Evolutionary conservation across 2,888 invertebrate genomes (phyloP).

Genomic region (Alloscopus bannaensis): DNA sequence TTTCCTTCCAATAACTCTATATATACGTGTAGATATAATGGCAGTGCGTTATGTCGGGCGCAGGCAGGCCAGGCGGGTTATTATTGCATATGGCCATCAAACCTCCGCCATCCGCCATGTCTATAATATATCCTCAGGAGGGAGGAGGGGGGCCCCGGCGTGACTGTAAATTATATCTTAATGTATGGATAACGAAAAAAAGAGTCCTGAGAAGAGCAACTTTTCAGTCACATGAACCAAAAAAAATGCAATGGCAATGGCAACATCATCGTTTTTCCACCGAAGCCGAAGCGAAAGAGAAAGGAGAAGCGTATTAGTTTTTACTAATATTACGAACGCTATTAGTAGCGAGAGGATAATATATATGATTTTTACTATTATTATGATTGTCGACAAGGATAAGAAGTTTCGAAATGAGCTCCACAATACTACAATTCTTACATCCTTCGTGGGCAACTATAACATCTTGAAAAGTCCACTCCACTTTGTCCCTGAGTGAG

Average conservation of each 20-base stretch:
- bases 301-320: slow-evolving; percentile 40
- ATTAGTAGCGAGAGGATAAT: neutral
- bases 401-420: slow-evolving; percentile 39
- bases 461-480: slow-evolving; percentile 15
- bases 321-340: slow-evolving; percentile 47
- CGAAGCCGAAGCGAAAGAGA: slow-evolving; percentile 15
- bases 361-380: slow-evolving; percentile 23
- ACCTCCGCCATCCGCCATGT: slow-evolving; percentile 66
- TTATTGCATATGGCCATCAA: slow-evolving; percentile 67
- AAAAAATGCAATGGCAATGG: slow-evolving; percentile 40
- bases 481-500: too few relatives aligned
- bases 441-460: neutral
- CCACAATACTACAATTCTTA: slow-evolving; percentile 17
- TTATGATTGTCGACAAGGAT: slow-evolving; percentile 11
- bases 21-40: slow-evolving; percentile 32
- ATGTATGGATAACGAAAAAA: slow-evolving; percentile 62
- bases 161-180: slow-evolving; percentile 67
- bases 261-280: slow-evolving; percentile 36
- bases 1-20: slow-evolving; percentile 52
- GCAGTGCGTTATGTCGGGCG: slow-evolving; percentile 57
- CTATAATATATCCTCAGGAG: slow-evolving; percentile 64
- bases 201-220: slow-evolving; percentile 50
- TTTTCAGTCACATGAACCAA: slow-evolving; percentile 49
- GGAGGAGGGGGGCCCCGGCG: slow-evolving; percentile 66
- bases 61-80: slow-evolving; percentile 62